Base-by-base conservation (phyloP, 2,113 vertebrate species). In the Ophthalmotilapia sp. region DNA sequence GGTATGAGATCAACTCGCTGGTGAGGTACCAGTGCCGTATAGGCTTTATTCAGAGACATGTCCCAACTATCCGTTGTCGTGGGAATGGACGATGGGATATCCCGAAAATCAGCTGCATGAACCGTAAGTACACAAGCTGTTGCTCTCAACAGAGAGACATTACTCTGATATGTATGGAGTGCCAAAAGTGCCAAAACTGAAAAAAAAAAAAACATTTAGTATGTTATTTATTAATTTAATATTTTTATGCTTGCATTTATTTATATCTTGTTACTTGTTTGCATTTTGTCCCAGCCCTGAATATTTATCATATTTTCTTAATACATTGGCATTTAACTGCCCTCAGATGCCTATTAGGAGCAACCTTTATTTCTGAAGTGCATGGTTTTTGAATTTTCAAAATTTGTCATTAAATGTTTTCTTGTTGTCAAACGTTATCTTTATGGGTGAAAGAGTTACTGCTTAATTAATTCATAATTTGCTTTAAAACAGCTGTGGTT, bases 1-100 rank as follows among this genome's bases (percentile, higher is more conserved):
- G 97, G 79, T 99, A 99, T 58, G 98, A 99, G 96, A 97, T 99
- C 91, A 99, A 99, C 95, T 97, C 98, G 0, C 93, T 99, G 85
- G 97, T 99, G 90, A 97, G 99, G 95, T 99, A 99, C 91, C 98
- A 99, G 93, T 99, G 99, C 94, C 96, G 94, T 87, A 96, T 96
- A 10, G 99, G 99, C 82, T 99, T 98, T 80, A 98, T 99, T 95
- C 99, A 99, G 90, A 97, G 98, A 79, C 99, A 99, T 56, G 91
- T 97, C 92, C 98, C 99, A 45, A 98, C 97, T 60, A 99, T 99
- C 85, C 97, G 97, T 47, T 99, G 99, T 88, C 97, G 96, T 89
- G 97, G 97, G 29, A 96, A 99, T 68, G 99, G 99, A 84, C 96
- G 91, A 89, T 99, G 99, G 99, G 98, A 99, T 49, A 86, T 95